Conservation (phyloP, 2,797 vertebrate species). For the Parambassis ranga region DNA sequence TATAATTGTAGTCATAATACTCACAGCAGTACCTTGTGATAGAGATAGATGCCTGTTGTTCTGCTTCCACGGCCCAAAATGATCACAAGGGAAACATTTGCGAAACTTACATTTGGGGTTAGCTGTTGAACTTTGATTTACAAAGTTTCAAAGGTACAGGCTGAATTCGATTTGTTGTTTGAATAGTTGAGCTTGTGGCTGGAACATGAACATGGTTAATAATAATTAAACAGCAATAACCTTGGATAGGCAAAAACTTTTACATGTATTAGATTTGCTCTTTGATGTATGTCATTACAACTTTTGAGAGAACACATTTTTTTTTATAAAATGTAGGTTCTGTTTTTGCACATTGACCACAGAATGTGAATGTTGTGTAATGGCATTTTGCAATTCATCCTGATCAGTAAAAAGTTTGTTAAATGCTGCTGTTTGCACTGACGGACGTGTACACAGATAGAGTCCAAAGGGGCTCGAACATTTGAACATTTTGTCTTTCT, state of each 20-base stretch:
- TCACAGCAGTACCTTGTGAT: constrained; percentile 17
- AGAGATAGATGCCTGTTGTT: constrained; percentile 22
- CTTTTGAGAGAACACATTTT: neutral
- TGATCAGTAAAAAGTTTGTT: constrained; percentile 13
- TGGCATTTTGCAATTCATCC: constrained; percentile 39
- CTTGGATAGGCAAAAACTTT: neutral
- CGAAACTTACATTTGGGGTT: constrained; percentile 8
- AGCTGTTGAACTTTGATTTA: constrained; percentile 45
- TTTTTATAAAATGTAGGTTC: no score
- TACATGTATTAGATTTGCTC: neutral
- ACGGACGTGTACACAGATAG: constrained; percentile 33
- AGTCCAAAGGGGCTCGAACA: constrained; percentile 51
- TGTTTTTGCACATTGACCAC: neutral
- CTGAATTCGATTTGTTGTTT: constrained; percentile 33
- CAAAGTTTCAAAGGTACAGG: constrained; percentile 41
- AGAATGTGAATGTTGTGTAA: constrained; percentile 41
- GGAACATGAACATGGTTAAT: neutral
- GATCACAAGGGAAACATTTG: constrained; percentile 39
- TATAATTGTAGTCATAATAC: constrained; percentile 2
- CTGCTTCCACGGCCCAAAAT: constrained; percentile 27
- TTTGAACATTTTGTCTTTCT: neutral
- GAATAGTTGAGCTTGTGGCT: constrained; percentile 1
- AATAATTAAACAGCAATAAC: constrained; percentile 29
- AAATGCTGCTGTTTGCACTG: constrained; percentile 53
- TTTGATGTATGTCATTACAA: neutral